A percentile compares a stretch with the other conserved stretches of the same genome.
phyloP scores from a whole-genome alignment of 2,113 vertebrate species.

The Gadus macrocephalus region DNA sequence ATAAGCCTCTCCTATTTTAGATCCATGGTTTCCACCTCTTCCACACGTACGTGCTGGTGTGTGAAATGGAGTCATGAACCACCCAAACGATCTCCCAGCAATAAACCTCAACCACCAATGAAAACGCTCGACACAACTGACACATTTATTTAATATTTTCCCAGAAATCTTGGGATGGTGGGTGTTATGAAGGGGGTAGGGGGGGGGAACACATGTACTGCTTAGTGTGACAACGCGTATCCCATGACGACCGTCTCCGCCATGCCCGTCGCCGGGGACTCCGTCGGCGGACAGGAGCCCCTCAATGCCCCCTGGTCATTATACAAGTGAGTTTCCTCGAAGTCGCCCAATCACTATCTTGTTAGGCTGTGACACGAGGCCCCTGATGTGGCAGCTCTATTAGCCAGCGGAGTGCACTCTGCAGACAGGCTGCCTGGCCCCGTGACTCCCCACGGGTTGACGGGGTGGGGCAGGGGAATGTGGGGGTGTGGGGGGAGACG shows the following conservation, averaged over 20 bases:
- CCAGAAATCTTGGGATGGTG: conserved; percentile 1
- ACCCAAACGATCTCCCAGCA: too few species aligned
- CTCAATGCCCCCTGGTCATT: conserved; percentile 47
- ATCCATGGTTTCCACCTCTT: too few species aligned
- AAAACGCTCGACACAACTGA: not conserved
- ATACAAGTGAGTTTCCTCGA: conserved; percentile 53
- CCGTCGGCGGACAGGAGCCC: conserved; percentile 29
- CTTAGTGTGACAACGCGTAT: conserved; percentile 38
- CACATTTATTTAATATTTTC: not conserved
- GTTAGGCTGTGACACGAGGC: conserved; percentile 54
- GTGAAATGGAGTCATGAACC: too few species aligned
- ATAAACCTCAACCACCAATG: conserved; percentile 3
- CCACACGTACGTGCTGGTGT: too few species aligned
- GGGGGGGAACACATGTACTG: conserved; percentile 10
- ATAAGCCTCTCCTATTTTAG: too few species aligned
- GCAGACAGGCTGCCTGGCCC: conserved; percentile 52
- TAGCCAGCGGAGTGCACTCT: conserved; percentile 57
- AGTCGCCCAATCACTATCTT: conserved; percentile 67
- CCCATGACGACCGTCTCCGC: conserved; percentile 11
- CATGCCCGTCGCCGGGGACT: conserved; percentile 18
- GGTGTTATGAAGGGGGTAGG: not conserved
- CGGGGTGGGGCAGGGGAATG: not conserved
- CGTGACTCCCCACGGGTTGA: conserved; percentile 34
- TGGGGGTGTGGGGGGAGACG: not conserved
- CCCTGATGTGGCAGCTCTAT: conserved; percentile 69